These are phyloP conservation scores for Epirrita christyi DNA, from an alignment of 2,888 invertebrate genomes.

Conservation along the genomic window DNA sequence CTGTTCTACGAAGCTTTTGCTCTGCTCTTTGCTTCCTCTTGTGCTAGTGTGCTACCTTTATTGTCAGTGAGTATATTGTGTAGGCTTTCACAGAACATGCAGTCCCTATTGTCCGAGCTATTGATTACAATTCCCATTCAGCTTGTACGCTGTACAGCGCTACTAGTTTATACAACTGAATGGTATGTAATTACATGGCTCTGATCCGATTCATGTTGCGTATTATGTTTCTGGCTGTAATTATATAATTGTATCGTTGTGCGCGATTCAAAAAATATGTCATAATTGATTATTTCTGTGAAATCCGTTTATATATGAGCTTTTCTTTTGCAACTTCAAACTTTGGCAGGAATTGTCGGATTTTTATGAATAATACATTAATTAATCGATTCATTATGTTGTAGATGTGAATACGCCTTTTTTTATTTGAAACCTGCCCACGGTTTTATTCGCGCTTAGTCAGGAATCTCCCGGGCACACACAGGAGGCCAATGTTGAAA, in stretches of 20 bases:
- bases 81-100: slow-evolving; percentile 35
- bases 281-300: neutral
- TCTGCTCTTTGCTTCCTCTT: neutral
- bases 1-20: neutral
- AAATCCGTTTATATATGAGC: neutral
- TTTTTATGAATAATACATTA: too few species aligned
- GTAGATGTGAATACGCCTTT: too few species aligned
- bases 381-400: too few species aligned
- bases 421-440: too few species aligned
- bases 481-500: too few species aligned
- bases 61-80: slow-evolving; percentile 18
- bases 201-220: slow-evolving; percentile 63
- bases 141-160: slow-evolving; percentile 34
- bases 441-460: too few species aligned
- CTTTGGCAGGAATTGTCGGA: too few species aligned
- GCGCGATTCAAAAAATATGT: neutral
- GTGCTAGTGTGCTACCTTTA: slow-evolving; percentile 12
- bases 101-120: slow-evolving; percentile 63
- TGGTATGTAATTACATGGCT: slow-evolving; percentile 58
- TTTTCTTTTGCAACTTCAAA: too few species aligned
- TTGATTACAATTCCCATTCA: slow-evolving; percentile 70
- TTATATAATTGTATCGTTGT: neutral
- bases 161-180: slow-evolving; percentile 47
- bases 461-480: too few species aligned
- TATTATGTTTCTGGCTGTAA: slow-evolving; percentile 42